phyloP scores from a whole-genome alignment of 1,140 invertebrate genomes.

The Drosophila kohkoa region DNA sequence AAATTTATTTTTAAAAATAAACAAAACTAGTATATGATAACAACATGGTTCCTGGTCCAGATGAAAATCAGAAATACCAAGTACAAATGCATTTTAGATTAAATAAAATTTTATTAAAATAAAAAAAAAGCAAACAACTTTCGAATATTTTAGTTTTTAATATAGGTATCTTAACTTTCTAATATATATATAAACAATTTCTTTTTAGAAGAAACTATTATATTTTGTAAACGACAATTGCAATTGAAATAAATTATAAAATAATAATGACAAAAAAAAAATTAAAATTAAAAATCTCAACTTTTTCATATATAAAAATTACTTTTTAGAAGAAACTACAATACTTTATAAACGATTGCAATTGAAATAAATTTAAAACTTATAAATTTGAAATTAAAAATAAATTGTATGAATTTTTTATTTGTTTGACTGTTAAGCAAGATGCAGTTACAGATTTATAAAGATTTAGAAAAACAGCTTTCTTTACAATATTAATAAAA shows the following conservation, averaged over 20 bases:
- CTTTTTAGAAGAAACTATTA: neutral
- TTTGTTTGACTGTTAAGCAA: neutral
- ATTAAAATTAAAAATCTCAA: neutral
- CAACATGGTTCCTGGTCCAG: constrained; percentile 11
- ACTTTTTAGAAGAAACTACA: neutral
- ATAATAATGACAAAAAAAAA: constrained; percentile 25
- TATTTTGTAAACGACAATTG: too few relatives aligned
- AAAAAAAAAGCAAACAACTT: constrained; percentile 5
- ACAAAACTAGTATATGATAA: constrained; percentile 24
- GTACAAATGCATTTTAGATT: neutral
- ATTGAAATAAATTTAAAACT: neutral
- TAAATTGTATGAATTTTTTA: neutral
- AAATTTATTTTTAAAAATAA: constrained; percentile 27
- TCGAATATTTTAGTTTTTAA: neutral
- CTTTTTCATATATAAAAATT: constrained; percentile 20
- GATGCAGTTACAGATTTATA: neutral
- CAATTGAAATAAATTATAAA: constrained; percentile 21
- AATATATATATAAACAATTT: constrained; percentile 31
- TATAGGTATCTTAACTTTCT: too few relatives aligned
- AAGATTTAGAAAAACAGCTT: neutral
- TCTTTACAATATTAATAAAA: neutral
- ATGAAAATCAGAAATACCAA: constrained; percentile 12
- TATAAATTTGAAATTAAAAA: neutral
- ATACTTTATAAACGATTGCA: neutral
- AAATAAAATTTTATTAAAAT: constrained; percentile 21